Percentiles rank a stretch among this genome's conserved stretches.
phyloP scores from a whole-genome alignment of 2,797 vertebrate species.

The Myotis findleyi region DNA sequence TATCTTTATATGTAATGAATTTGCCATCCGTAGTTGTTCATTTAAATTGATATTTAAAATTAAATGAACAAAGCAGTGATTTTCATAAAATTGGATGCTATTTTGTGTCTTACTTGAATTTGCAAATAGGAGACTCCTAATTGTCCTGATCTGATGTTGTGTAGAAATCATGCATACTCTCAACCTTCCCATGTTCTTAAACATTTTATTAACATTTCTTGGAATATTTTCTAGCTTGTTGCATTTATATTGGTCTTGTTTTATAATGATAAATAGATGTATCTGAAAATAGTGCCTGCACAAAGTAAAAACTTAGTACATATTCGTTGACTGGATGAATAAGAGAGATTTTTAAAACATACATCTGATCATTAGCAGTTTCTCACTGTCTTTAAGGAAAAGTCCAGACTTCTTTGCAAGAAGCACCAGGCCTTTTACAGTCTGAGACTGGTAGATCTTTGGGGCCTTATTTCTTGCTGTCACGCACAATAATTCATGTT shows the following conservation, averaged over 20 bases:
- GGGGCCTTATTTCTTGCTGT: neutral
- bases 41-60: neutral
- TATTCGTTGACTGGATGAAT: neutral
- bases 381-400: slow-evolving; percentile 34
- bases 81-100: neutral
- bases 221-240: neutral
- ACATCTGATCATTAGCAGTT: neutral
- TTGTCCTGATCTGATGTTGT: neutral
- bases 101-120: neutral
- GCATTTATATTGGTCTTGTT: neutral
- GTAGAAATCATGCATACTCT: neutral
- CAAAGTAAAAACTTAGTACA: neutral
- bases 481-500: neutral
- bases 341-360: slow-evolving; percentile 33
- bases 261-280: neutral
- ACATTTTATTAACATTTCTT: neutral
- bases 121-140: neutral
- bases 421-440: neutral
- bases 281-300: neutral
- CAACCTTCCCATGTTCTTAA: neutral
- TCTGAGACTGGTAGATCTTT: neutral
- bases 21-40: neutral
- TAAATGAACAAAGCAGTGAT: neutral
- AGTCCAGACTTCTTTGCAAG: neutral
- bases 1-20: neutral